A percentile compares a stretch with the other conserved stretches of the same genome.
phyloP scores from a whole-genome alignment of 2,113 vertebrate species.

The Etheostoma spectabile region DNA sequence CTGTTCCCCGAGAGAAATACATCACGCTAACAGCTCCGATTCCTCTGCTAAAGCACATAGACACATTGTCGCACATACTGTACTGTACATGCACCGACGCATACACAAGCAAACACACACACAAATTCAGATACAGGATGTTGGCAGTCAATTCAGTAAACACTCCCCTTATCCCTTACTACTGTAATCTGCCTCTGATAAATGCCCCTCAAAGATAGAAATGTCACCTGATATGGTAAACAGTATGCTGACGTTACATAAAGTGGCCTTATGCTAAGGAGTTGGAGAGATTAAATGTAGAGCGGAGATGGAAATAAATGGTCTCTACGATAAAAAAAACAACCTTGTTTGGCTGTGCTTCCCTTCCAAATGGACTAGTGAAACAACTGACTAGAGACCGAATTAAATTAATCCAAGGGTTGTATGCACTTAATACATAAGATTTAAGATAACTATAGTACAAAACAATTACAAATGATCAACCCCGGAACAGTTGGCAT shows the following conservation, averaged over 20 bases:
- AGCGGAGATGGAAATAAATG: slow-evolving; percentile 68
- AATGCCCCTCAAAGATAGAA: slow-evolving; percentile 85
- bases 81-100: slow-evolving; percentile 61
- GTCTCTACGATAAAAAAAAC: slow-evolving; percentile 55
- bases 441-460: slow-evolving; percentile 18
- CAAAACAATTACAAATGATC: slow-evolving; percentile 25
- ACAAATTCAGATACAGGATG: slow-evolving; percentile 73
- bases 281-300: slow-evolving; percentile 75
- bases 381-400: slow-evolving; percentile 27
- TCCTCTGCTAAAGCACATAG: slow-evolving; percentile 44
- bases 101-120: slow-evolving; percentile 59
- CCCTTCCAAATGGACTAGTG: slow-evolving; percentile 28
- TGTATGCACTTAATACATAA: neutral
- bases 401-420: slow-evolving; percentile 31
- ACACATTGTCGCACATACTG: slow-evolving; percentile 55
- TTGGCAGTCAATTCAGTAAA: slow-evolving; percentile 85
- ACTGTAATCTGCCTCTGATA: slow-evolving; percentile 85
- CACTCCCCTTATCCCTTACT: slow-evolving; percentile 82
- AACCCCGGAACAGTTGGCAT: neutral
- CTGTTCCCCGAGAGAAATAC: slow-evolving; percentile 21
- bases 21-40: slow-evolving; percentile 58
- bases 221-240: slow-evolving; percentile 86
- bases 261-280: slow-evolving; percentile 79
- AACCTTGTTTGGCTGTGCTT: slow-evolving; percentile 39
- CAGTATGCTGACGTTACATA: slow-evolving; percentile 77